phyloP scores from a whole-genome alignment of 2,888 invertebrate species.

The Melangyna quadrimaculata region DNA sequence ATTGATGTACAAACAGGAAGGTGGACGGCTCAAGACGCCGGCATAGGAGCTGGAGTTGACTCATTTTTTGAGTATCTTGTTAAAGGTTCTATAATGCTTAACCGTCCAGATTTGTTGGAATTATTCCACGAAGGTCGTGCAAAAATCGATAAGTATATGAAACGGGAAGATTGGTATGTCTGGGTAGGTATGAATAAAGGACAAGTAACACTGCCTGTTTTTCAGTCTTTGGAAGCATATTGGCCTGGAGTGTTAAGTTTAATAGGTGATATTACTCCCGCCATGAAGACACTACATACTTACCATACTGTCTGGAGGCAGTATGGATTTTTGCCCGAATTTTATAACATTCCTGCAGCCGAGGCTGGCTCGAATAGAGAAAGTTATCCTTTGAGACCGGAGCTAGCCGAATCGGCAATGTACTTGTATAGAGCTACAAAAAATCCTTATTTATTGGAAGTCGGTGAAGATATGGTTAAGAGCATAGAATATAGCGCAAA shows the following conservation, averaged over 20 bases:
- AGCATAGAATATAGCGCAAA: constrained; percentile 96
- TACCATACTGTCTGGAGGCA: constrained; percentile 98
- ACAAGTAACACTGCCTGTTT: constrained; percentile 97
- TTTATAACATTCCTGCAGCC: constrained; percentile 95
- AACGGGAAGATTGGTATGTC: constrained; percentile 98
- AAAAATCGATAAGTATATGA: constrained; percentile 91
- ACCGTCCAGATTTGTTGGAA: constrained; percentile 93
- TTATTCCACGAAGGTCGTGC: constrained; percentile 92
- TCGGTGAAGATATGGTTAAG: constrained; percentile 95
- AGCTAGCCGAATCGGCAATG: constrained; percentile 98
- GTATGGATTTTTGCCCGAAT: constrained; percentile 98
- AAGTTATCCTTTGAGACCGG: constrained; percentile 97
- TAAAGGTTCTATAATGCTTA: constrained; percentile 95
- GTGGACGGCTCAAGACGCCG: constrained; percentile 99
- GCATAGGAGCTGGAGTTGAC: constrained; percentile 97
- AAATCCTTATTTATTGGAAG: constrained; percentile 95
- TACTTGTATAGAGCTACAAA: constrained; percentile 96
- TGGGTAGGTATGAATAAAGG: constrained; percentile 99
- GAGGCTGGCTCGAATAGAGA: constrained; percentile 91
- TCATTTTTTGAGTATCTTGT: constrained; percentile 99
- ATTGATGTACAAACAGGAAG: constrained; percentile 96
- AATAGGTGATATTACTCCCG: constrained; percentile 93
- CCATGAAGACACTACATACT: constrained; percentile 95
- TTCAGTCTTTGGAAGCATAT: constrained; percentile 98
- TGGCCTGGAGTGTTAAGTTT: constrained; percentile 97